Conservation (phyloP, 2,888 invertebrate genomes). For the Balanococcus diminutus region DNA sequence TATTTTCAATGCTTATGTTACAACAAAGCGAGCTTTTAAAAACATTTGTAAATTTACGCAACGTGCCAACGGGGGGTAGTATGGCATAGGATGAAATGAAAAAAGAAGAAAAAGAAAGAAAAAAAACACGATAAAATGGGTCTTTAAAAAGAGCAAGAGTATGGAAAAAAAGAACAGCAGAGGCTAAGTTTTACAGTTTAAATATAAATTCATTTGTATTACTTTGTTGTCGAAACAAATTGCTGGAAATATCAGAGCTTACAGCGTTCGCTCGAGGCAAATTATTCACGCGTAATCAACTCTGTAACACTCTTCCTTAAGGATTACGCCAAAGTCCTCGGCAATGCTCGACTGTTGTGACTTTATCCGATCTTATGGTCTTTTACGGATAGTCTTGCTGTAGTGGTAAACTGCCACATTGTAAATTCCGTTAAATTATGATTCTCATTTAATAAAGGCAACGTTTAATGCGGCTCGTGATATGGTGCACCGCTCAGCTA, state of each 20-base stretch:
- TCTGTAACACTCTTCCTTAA: constrained; percentile 37
- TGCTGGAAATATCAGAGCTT: constrained; percentile 32
- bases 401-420: constrained; percentile 13
- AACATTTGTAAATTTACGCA: neutral
- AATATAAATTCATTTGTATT: constrained; percentile 40
- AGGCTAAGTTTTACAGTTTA: neutral
- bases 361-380: constrained; percentile 43
- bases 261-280: constrained; percentile 17
- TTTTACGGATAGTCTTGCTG: constrained; percentile 23
- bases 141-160: neutral
- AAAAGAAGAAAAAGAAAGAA: neutral
- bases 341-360: constrained; percentile 20
- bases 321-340: constrained; percentile 32
- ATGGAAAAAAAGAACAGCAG: neutral
- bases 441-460: constrained; percentile 40
- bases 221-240: constrained; percentile 35
- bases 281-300: constrained; percentile 43
- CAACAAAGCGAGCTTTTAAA: neutral
- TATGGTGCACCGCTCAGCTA: constrained; percentile 13
- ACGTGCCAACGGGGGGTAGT: neutral
- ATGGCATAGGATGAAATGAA: neutral
- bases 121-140: neutral
- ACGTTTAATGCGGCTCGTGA: constrained; percentile 42
- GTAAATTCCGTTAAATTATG: constrained; percentile 34
- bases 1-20: neutral